Base-by-base conservation (phyloP, 2,113 vertebrate species). In the Thamnaconus septentrionalis region DNA sequence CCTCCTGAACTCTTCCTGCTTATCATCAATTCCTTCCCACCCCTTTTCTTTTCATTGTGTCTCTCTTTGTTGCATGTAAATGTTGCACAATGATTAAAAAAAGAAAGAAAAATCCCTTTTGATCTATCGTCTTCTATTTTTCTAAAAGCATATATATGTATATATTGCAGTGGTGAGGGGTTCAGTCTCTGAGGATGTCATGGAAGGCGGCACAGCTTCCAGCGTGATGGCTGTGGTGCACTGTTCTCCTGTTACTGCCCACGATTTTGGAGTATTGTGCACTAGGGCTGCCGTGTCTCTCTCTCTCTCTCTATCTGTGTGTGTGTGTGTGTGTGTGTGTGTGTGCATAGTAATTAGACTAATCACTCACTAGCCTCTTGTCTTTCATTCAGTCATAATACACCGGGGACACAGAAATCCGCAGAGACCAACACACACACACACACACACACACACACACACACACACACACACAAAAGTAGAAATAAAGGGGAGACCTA, bases 361-460 rank as follows among this genome's bases (percentile, higher is more conserved):
- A 31, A 31, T 31, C 18, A 31, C 18, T 31, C 18, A 31, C 18
- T 31, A 31, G 68, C 49, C 53, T 69, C 48, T 66, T 63, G 47
- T 71, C 52, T 73, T 50, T 44, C 43, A 31, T 18, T 59, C 55
- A 69, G 18, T 59, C 40, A 46, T 56, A 9, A 59, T 59, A 62
- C 48, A 63, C 66, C 66, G 41, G 51, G 74, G 61, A 71, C 55
- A 65, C 12, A 61, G 5, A 73, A 71, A 71, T 81, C 67, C 61
- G 73, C 54, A 53, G 61, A 65, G 64, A 71, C 59, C 56, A 62
- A 79, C 79, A 80, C 66, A 70, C 65, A 42, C 54, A 39, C 8
- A 69, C 52, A 75, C 57, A 59, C 51, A 60, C 61, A 46, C 59
- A 41, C 18, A 72, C 41, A 31, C 18, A 31, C 18, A 31, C 18